Conservation (phyloP, 2,113 vertebrate genomes). For the Phrynosoma platyrhinos region DNA sequence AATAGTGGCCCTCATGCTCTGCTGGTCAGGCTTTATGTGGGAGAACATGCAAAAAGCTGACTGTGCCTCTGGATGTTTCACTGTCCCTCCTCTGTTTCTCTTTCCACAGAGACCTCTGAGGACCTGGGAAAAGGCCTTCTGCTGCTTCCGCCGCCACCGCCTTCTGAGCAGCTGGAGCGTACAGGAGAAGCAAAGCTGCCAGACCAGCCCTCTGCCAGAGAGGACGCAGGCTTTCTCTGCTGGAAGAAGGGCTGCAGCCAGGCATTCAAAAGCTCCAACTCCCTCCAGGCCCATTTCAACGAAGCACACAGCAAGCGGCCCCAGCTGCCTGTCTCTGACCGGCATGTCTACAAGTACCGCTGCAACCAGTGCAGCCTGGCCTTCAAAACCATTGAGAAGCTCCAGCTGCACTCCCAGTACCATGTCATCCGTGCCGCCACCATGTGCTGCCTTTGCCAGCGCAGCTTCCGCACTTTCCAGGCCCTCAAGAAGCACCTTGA, state of each 20-base stretch:
- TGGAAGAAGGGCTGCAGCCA: conserved; percentile 99
- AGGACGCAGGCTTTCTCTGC: conserved; percentile 93
- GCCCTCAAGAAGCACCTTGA: conserved; percentile 98
- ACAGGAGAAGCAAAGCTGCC: conserved; percentile 81
- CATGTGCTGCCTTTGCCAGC: conserved; percentile 98
- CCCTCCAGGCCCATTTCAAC: conserved; percentile 96
- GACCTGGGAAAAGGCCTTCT: conserved; percentile 83
- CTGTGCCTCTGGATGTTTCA: not conserved
- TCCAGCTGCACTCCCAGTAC: conserved; percentile 98
- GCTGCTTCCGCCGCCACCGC: conserved; percentile 50
- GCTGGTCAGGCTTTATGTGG: too few relatives aligned
- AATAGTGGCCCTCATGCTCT: too few relatives aligned
- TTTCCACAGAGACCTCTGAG: conserved; percentile 84
- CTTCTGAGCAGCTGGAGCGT: conserved; percentile 80
- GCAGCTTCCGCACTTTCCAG: conserved; percentile 97
- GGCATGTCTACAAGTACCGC: conserved; percentile 98
- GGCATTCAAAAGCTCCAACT: conserved; percentile 93
- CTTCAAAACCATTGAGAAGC: conserved; percentile 97
- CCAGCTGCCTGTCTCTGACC: conserved; percentile 95
- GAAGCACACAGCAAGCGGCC: conserved; percentile 96
- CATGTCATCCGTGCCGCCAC: conserved; percentile 97
- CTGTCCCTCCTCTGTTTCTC: conserved; percentile 25
- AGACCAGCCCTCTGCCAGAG: conserved; percentile 83
- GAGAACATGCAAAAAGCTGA: too few relatives aligned
- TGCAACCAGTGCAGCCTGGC: conserved; percentile 98